A percentile compares a stretch with the other conserved stretches of the same genome.
Evolutionary conservation across 2,797 vertebrate species (phyloP).

Genomic region (Margarornis squamiger): DNA sequence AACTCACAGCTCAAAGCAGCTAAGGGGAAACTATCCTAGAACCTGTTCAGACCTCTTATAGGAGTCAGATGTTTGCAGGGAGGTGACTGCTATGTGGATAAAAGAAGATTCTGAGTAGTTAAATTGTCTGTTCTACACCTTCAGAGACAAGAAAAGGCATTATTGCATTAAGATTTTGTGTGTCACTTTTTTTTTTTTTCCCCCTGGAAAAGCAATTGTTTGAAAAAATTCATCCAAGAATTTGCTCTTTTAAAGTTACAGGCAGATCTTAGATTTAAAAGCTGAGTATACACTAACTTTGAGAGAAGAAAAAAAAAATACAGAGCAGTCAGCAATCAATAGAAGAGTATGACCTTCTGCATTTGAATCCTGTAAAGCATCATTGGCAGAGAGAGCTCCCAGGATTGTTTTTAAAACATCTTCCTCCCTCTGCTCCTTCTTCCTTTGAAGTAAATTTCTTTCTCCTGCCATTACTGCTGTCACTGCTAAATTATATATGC

Average conservation of each 20-base stretch:
- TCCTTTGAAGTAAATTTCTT: conserved; percentile 54
- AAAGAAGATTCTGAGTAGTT: neutral
- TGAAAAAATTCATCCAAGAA: neutral
- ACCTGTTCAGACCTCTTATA: neutral
- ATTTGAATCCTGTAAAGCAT: conserved; percentile 14
- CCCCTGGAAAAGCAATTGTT: neutral
- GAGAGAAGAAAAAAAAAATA: conserved; percentile 13
- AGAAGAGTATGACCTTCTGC: neutral
- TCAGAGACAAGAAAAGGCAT: neutral
- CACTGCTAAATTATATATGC: conserved; percentile 52
- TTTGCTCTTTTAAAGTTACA: conserved; percentile 25
- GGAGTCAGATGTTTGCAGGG: neutral
- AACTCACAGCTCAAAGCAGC: neutral
- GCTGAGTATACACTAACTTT: neutral
- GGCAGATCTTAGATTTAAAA: conserved; percentile 42
- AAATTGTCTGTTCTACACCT: neutral
- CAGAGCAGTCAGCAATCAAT: conserved; percentile 26
- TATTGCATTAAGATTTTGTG: neutral
- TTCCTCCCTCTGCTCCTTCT: conserved; percentile 5
- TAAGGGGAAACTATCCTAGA: neutral
- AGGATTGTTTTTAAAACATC: conserved; percentile 34
- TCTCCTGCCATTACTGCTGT: neutral
- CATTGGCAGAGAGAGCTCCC: neutral
- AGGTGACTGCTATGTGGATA: neutral
- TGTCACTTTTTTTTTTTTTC: neutral